A percentile compares a stretch with the other conserved stretches of the same genome.
Conservation (phyloP, 2,113 vertebrate genomes). For the Grantiella picta region DNA sequence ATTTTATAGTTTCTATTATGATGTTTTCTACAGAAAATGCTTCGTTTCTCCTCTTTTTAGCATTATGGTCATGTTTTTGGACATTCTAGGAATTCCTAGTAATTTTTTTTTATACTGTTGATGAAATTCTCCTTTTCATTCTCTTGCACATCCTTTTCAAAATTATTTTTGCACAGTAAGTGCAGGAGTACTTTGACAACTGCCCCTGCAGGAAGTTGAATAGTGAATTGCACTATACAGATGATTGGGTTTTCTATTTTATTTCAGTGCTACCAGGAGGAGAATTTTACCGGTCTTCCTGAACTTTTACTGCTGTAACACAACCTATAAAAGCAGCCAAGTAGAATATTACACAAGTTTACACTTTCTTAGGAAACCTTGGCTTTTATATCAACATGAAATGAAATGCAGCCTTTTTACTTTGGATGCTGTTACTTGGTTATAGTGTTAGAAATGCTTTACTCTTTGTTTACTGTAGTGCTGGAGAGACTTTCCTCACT, state of each 20-base stretch:
- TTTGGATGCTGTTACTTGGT: background rate
- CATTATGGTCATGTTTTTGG: background rate
- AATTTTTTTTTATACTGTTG: background rate
- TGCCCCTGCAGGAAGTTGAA: background rate
- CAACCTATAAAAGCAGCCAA: background rate
- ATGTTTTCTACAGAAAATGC: background rate
- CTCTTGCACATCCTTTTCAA: background rate
- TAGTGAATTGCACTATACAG: background rate
- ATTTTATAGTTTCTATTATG: background rate
- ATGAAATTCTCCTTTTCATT: background rate
- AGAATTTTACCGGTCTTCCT: background rate
- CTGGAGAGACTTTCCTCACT: background rate
- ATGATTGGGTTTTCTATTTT: background rate
- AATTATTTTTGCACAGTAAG: background rate
- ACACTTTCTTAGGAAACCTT: background rate
- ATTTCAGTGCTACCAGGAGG: background rate
- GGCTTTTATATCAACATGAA: background rate
- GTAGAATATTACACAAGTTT: background rate
- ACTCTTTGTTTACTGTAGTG: background rate
- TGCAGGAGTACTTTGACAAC: background rate
- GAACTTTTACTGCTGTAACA: background rate
- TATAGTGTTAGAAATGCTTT: background rate
- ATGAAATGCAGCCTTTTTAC: background rate
- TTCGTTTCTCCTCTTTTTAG: fast-evolving
- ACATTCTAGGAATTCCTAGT: background rate